phyloP scores from a whole-genome alignment of 2,113 vertebrate species.

The Lonchura striata region DNA sequence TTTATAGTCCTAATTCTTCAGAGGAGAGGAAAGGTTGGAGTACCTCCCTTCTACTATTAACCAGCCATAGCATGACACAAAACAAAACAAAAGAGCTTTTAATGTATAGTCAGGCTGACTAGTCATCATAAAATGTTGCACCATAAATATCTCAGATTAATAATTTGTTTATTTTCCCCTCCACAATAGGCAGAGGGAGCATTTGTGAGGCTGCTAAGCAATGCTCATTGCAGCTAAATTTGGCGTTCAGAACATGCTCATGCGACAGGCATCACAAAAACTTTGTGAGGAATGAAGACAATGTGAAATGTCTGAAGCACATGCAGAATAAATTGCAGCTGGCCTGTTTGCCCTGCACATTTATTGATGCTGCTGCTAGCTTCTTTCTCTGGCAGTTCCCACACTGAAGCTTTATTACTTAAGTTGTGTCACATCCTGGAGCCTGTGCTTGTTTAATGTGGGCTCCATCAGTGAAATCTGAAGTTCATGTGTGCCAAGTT shows the following conservation, averaged over 20 bases:
- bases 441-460: not conserved
- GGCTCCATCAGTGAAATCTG: not conserved
- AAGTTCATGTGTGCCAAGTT: not conserved
- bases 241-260: not conserved
- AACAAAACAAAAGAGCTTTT: not conserved
- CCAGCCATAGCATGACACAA: not conserved
- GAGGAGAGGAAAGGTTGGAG: not conserved
- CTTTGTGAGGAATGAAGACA: slow-evolving; percentile 7
- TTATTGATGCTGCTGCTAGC: not conserved
- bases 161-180: slow-evolving; percentile 24
- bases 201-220: not conserved
- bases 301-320: slow-evolving; percentile 28
- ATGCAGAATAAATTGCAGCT: slow-evolving; percentile 32
- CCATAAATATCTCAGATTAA: slow-evolving; percentile 31
- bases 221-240: not conserved
- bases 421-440: not conserved
- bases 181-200: not conserved
- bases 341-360: not conserved
- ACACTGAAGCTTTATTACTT: not conserved
- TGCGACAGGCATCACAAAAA: slow-evolving; percentile 32
- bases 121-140: not conserved
- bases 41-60: not conserved
- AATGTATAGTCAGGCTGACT: not conserved
- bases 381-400: not conserved
- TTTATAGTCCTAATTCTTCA: not conserved